phyloP scores from a whole-genome alignment of 30 jellyfish, hydroid and myxozoan species.

The Hydractinia echinata region DNA sequence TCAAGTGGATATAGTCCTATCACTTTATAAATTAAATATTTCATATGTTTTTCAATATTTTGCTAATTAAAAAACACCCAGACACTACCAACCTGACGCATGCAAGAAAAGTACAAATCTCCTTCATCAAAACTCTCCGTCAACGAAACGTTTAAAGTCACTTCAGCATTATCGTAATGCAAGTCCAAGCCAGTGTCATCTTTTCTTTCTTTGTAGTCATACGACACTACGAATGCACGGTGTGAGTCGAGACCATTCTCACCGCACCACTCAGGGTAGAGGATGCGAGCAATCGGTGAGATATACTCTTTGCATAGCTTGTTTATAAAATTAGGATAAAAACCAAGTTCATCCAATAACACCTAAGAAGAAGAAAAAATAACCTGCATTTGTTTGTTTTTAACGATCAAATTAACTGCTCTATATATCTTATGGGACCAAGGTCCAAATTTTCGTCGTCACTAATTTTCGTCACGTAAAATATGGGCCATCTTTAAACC shows the following conservation, averaged over 20 bases:
- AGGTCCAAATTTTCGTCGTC: too few species aligned
- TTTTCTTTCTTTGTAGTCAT: conserved; percentile 36
- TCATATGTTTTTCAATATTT: too few species aligned
- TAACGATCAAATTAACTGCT: too few species aligned
- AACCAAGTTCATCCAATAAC: conserved; percentile 74
- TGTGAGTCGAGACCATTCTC: conserved; percentile 66
- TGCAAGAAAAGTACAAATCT: conserved; percentile 56
- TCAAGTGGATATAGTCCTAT: too few species aligned
- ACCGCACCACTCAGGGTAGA: conserved; percentile 82
- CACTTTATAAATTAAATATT: too few species aligned
- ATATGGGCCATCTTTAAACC: too few species aligned
- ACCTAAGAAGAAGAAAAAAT: conserved; percentile 24
- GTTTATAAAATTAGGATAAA: conserved; percentile 44
- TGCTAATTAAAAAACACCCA: too few species aligned
- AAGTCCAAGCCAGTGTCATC: conserved; percentile 63
- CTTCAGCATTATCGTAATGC: conserved; percentile 90
- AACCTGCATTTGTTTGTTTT: too few species aligned
- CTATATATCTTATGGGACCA: too few species aligned
- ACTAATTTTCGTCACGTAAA: too few species aligned
- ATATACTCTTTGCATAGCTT: conserved; percentile 45
- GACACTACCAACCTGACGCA: conserved; percentile 47
- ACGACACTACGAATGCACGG: conserved; percentile 59
- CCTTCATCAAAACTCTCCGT: conserved; percentile 61
- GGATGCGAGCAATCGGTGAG: conserved; percentile 49
- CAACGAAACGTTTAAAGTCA: conserved; percentile 65